Base-by-base conservation (phyloP, 1,140 invertebrate species). In the Drosophila albomicans region DNA sequence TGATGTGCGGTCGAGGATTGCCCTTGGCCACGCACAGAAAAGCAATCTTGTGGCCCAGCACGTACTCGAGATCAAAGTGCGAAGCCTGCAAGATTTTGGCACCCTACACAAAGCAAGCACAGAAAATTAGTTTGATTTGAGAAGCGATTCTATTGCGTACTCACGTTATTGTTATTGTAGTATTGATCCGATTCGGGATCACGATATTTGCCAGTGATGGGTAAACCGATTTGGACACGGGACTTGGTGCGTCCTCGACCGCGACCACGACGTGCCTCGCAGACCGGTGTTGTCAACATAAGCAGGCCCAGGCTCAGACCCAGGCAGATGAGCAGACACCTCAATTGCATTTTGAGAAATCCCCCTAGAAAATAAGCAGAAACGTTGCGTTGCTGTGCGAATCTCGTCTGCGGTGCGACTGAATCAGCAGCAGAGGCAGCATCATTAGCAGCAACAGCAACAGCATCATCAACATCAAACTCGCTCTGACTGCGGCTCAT, bases 21-120 rank as follows among this genome's bases (percentile, higher is more conserved):
- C 97, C 97, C 88, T 95, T 95, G 1, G 97, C 97, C 11, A 97
- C 96, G 91, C 98, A 98, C 13, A 98, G 93, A 84, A 98, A 98
- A 1, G 96, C 96, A 59, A 98, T 98, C 93, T 98, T 98, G 92
- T 98, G 97, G 4, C 98, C 98, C 74, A 98, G 91, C 35, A 97
- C 96, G 93, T 98, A 98, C 94, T 98, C 97, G 93, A 96, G 95
- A 93, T 98, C 97, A 93, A 98, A 98, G 93, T 98, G 97, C 0
- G 97, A 98, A 3, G 97, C 96, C 62, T 97, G 94, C n/a, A 96
- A 92, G 75, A 98, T 98, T 93, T 97, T 97, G 0, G 98, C 97
- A 28, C 97, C 97, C 97, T 98, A 28, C 16, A 32, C 11, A 20
- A 6, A 30, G 16, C 5, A 11, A 32, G 7, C 13, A 13, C 13